phyloP scores from a whole-genome alignment of 2,797 vertebrate genomes.

The Poeciliopsis turneri region DNA sequence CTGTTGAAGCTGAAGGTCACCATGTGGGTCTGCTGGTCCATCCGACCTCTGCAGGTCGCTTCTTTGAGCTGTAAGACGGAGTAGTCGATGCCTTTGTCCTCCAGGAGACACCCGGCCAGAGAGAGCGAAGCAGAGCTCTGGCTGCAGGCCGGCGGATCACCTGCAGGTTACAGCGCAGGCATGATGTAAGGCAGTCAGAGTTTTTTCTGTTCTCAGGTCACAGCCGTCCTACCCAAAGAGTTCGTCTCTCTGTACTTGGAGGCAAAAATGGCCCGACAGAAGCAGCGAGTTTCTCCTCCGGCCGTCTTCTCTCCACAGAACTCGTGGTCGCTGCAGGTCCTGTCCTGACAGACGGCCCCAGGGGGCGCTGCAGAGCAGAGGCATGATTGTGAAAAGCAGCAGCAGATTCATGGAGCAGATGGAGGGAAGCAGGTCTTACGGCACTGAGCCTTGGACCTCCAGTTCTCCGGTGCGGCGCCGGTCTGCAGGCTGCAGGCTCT shows the following conservation, averaged over 20 bases:
- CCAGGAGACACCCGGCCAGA: slow-evolving; percentile 40
- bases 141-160: not conserved
- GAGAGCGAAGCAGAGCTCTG: not conserved
- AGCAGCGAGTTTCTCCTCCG: slow-evolving; percentile 18
- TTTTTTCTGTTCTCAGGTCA: not conserved
- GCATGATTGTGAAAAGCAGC: not conserved
- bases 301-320: slow-evolving; percentile 39
- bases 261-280: slow-evolving; percentile 47
- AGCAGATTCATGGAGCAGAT: fast-evolving
- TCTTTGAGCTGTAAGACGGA: slow-evolving; percentile 24
- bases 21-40: slow-evolving; percentile 11
- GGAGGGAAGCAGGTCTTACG: not conserved
- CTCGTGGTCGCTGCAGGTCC: slow-evolving; percentile 52
- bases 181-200: not conserved
- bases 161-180: slow-evolving; percentile 13
- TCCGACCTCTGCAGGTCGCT: slow-evolving; percentile 8
- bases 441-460: not conserved
- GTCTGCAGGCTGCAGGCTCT: slow-evolving; percentile 11
- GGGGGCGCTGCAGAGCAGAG: slow-evolving; percentile 8
- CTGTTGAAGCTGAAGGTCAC: slow-evolving; percentile 26
- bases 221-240: slow-evolving; percentile 37
- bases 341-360: slow-evolving; percentile 31
- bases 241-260: slow-evolving; percentile 27
- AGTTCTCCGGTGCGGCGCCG: not conserved
- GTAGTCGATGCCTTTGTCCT: slow-evolving; percentile 21